A percentile compares a stretch with the other conserved stretches of the same genome.
Evolutionary conservation across 1,140 invertebrate genomes (phyloP).

Genomic region (Drosophila pallidifrons): DNA sequence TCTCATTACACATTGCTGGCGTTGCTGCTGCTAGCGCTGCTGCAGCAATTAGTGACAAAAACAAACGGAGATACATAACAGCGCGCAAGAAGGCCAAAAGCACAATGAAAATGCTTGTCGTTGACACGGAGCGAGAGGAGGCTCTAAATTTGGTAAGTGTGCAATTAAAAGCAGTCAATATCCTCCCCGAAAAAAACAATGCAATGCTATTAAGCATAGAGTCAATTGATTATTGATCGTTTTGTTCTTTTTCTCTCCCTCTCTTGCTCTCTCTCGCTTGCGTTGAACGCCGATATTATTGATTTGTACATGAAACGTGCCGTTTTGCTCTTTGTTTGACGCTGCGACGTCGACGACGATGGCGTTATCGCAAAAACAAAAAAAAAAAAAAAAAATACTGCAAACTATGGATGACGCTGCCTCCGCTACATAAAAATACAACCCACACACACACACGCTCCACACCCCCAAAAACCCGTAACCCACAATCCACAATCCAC

Average conservation of each 20-base stretch:
- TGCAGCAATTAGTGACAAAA: constrained; percentile 57
- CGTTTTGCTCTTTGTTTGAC: constrained; percentile 56
- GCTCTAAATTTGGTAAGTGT: constrained; percentile 91
- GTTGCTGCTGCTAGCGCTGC: constrained; percentile 63
- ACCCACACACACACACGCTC: constrained; percentile 27
- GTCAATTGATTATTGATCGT: constrained; percentile 66
- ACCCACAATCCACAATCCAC: constrained; percentile 11
- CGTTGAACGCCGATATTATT: constrained; percentile 64
- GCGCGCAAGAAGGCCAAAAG: constrained; percentile 74
- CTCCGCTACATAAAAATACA: constrained; percentile 17
- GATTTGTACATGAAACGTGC: constrained; percentile 81
- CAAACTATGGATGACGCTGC: background rate
- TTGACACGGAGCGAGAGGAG: constrained; percentile 94
- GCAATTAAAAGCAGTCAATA: constrained; percentile 41
- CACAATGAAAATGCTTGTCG: constrained; percentile 87
- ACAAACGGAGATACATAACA: constrained; percentile 74
- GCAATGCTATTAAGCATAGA: constrained; percentile 51
- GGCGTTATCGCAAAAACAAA: constrained; percentile 56
- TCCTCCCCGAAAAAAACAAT: constrained; percentile 17
- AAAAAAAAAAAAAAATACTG: constrained; percentile 14
- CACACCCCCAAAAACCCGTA: constrained; percentile 8
- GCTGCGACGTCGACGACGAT: constrained; percentile 37
- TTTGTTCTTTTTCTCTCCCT: constrained; percentile 24
- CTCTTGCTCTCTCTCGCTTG: constrained; percentile 17
- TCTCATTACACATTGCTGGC: constrained; percentile 73